Evolutionary conservation across 2,888 invertebrate species (phyloP).

Genomic region (Callinectes sapidus): DNA sequence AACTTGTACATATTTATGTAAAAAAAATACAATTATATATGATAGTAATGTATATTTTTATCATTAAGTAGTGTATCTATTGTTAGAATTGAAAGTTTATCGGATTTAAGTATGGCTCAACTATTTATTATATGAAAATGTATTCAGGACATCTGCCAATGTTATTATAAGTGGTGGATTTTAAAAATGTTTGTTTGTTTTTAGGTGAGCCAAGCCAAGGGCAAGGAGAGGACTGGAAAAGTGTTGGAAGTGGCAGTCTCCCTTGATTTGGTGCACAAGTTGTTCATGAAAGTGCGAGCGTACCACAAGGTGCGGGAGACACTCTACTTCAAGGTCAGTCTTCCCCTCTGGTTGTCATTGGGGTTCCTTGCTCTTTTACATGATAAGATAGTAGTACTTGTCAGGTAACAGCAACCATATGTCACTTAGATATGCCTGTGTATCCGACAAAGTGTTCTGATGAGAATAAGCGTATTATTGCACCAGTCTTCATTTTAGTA

Average conservation of each 20-base stretch:
- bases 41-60: neutral
- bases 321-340: constrained; percentile 66
- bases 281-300: constrained; percentile 68
- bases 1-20: no score
- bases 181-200: neutral
- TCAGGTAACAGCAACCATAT: neutral
- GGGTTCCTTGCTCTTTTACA: neutral
- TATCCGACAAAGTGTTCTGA: no score
- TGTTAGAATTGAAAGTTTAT: no score
- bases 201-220: constrained; percentile 57
- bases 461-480: no score
- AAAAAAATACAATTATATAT: neutral
- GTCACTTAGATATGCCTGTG: neutral
- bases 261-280: constrained; percentile 58
- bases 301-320: constrained; percentile 67
- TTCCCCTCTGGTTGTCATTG: neutral
- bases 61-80: no score
- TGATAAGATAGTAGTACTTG: neutral
- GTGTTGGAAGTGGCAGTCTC: constrained; percentile 52
- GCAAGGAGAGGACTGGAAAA: constrained; percentile 47
- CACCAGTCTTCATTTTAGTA: no score
- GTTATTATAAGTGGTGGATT: neutral
- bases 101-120: neutral
- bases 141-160: neutral
- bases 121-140: neutral